These are phyloP conservation scores for Ridgeia piscesae DNA, from an alignment of 1,140 invertebrate species.

Conservation along the genomic window DNA sequence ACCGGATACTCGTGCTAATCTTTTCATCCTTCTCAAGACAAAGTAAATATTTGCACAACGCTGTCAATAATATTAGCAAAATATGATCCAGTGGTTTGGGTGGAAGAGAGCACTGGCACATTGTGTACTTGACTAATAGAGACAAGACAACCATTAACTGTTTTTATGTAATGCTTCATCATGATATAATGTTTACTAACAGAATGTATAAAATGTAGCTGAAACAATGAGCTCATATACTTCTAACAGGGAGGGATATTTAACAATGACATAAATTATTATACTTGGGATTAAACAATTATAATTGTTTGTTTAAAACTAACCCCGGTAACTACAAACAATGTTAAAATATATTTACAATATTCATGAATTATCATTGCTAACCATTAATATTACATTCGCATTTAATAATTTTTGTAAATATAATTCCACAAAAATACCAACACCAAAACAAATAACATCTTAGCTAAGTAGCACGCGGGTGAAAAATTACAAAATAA, in stretches of 20 bases:
- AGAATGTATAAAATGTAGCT: background rate
- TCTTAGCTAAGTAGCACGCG: background rate
- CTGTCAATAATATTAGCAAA: background rate
- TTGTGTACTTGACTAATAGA: background rate
- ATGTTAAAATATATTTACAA: background rate
- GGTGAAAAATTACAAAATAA: background rate
- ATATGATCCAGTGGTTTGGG: background rate
- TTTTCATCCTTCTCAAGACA: background rate
- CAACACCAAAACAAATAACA: background rate
- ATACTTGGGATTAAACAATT: background rate
- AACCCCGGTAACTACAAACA: background rate
- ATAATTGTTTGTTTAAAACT: background rate
- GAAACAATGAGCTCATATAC: background rate
- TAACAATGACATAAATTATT: background rate
- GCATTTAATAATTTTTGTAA: background rate
- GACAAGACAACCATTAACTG: background rate
- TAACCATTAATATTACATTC: background rate
- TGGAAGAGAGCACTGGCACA: background rate
- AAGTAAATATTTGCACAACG: background rate
- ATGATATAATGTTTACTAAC: background rate
- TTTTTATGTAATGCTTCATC: background rate
- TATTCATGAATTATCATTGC: background rate
- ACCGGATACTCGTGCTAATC: background rate
- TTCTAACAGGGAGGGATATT: background rate
- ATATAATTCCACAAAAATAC: background rate